Base-by-base conservation (phyloP, 2,113 vertebrate genomes). In the Melanostigma gelatinosum region DNA sequence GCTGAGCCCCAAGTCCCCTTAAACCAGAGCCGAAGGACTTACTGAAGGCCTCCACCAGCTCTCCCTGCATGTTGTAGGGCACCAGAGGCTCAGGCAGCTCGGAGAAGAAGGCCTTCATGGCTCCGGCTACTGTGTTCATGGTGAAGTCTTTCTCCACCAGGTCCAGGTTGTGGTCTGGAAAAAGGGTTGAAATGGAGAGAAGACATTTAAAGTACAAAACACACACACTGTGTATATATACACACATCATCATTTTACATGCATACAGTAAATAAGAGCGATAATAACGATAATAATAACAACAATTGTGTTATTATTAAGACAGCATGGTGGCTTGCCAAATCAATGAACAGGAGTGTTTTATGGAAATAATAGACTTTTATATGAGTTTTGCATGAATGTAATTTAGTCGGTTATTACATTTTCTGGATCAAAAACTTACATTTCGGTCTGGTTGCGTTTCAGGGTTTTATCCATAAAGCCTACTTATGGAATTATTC, bases 31-130 rank as follows among this genome's bases (percentile, higher is more conserved):
- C 67, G 66, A 40, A n/a, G 34, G 69, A 96, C 97, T 97, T 95
- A 99, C 97, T 99, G 94, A 97, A 96, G 6, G 97, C 97, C 38
- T 99, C 97, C 93, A 97, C 97, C 92, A 99, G 94, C 18, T 98
- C 97, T 0, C 84, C 88, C 95, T 98, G 97, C 96, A 97, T 96
- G 92, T 64, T 87, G 93, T 98, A 99, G 0, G 97, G 97, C 48
- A 99, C 97, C 83, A 98, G 90, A 1, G 97, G 97, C 6, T 98
- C 97, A 0, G 97, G 97, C 18, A 99, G 93, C 88, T 99, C 97
- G 0, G 97, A 98, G 94, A 99, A 99, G 91, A 98, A 98, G 82
- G 97, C 98, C 90, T 99, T 99, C 97, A 99, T 97, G 87, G 97
- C 97, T 1, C 97, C 97, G 0, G 97, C 97, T 68, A 99, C 97